Evolutionary conservation across 1,140 invertebrate genomes (phyloP), one percentile per base, ranked within the genome.

Genomic region (Lordiphosa stackelbergi): DNA sequence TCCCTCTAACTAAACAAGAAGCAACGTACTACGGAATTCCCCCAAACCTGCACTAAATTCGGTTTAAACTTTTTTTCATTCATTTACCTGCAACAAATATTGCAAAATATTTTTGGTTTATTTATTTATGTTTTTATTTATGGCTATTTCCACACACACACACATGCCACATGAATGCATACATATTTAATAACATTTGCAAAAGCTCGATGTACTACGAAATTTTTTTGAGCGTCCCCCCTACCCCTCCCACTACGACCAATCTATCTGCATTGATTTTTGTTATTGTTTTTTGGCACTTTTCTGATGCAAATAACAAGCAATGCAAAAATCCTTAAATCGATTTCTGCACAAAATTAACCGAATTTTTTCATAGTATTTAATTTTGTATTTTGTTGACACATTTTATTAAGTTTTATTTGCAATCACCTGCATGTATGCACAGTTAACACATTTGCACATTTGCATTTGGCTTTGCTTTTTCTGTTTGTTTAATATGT

Each of bases 391-490:
- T 56, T 79, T 56, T 81, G 75, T 79, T 81, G 77, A 83, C 75
- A 79, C 56, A 81, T 83, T 81, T 81, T 58, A 81, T 83, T 83
- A 81, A 72, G 75, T 81, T 81, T 81, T 79, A 81, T 81, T 81
- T 81, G 77, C 77, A 57, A 83, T 81, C 75, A 81, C 75, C 77
- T 83, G 75, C 75, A 81, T 81, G 75, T 83, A 75, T 81, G 66
- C 72, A 68, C 68, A 83, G 66, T 83, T 81, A 81, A 81, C 72
- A 81, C 75, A 75, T 81, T 83, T 61, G 45, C 56, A 53, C 60
- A 51, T 69, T 60, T 75, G 71, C 68, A 75, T 57, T 56, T 63
- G 69, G 54, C 53, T 64, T 51, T 37, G 53, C 16, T 42, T 37
- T 36, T 12, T 24, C n/a, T 36, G 12, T 31, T 13, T 35, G 28